Evolutionary conservation across 2,113 vertebrate genomes (phyloP).

Genomic region (Lepidothrix coronata): DNA sequence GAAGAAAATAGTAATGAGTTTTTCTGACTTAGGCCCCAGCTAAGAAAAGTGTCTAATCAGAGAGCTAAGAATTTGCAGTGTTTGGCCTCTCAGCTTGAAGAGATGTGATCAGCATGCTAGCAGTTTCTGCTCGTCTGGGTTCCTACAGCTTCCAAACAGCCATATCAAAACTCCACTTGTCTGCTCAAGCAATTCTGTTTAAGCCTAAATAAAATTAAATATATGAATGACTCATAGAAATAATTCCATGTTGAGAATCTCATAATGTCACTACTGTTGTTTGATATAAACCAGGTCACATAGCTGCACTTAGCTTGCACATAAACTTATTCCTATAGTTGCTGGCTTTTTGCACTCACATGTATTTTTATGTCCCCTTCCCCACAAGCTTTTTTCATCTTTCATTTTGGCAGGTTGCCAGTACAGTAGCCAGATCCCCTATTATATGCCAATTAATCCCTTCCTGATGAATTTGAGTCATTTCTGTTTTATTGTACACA

Average conservation of each 20-base stretch:
- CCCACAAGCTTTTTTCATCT: slow-evolving; percentile 23
- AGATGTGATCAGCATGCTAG: neutral
- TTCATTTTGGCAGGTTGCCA: slow-evolving; percentile 44
- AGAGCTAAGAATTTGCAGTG: neutral
- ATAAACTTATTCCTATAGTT: neutral
- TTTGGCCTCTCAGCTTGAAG: neutral
- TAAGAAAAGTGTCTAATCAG: neutral
- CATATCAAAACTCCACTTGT: neutral
- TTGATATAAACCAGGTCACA: neutral
- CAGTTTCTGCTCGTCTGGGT: neutral
- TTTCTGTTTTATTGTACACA: slow-evolving; percentile 51
- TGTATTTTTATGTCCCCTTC: neutral
- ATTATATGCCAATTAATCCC: slow-evolving; percentile 62
- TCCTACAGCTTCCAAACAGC: neutral
- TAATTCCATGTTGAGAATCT: neutral
- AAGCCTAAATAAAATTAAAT: slow-evolving; percentile 14
- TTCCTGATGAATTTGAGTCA: slow-evolving; percentile 62
- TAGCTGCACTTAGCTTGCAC: neutral
- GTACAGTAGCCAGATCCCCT: slow-evolving; percentile 30
- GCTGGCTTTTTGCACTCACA: neutral
- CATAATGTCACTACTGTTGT: neutral
- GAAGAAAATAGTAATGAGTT: neutral
- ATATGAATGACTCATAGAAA: neutral
- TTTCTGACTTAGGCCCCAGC: slow-evolving; percentile 13
- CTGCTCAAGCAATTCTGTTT: neutral